Percentiles rank a stretch among this genome's conserved stretches.
These are phyloP conservation scores for Gavialis gangeticus DNA, from an alignment of 2,113 vertebrate species.

Conservation along the genomic window DNA sequence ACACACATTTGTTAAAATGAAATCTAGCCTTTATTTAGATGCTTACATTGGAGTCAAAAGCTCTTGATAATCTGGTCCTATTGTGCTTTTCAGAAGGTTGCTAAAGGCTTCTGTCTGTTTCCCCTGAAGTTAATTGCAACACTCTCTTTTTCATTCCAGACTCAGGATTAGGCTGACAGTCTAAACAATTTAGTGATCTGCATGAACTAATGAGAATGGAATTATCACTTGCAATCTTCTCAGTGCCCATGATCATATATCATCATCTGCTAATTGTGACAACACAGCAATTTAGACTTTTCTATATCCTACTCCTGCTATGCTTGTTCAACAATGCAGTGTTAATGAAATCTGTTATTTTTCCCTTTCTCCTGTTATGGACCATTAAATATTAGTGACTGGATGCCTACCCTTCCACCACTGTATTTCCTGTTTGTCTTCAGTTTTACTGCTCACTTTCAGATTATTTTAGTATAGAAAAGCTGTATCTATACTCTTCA, in stretches of 20 bases:
- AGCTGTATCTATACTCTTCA: too few species aligned
- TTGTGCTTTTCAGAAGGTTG: not conserved
- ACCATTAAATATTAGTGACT: not conserved
- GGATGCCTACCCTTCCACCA: not conserved
- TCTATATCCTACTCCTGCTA: not conserved
- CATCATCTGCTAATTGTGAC: not conserved
- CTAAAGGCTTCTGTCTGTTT: not conserved
- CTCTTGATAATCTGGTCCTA: not conserved
- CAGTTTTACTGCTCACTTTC: too few species aligned
- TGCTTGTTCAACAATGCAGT: slow-evolving; percentile 1
- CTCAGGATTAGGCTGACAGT: not conserved
- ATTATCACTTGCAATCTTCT: not conserved
- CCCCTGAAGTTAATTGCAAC: not conserved
- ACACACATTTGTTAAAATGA: not conserved
- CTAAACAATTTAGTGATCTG: not conserved
- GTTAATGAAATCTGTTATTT: not conserved
- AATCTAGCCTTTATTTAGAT: not conserved
- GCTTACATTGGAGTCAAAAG: not conserved
- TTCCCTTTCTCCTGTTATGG: not conserved
- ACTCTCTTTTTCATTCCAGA: not conserved
- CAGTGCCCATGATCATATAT: not conserved
- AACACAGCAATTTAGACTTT: not conserved
- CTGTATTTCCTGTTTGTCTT: not conserved
- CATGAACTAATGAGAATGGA: not conserved
- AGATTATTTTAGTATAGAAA: too few species aligned